These are phyloP conservation scores for Suncus etruscus DNA, from an alignment of 2,113 vertebrate genomes.

Conservation along the genomic window DNA sequence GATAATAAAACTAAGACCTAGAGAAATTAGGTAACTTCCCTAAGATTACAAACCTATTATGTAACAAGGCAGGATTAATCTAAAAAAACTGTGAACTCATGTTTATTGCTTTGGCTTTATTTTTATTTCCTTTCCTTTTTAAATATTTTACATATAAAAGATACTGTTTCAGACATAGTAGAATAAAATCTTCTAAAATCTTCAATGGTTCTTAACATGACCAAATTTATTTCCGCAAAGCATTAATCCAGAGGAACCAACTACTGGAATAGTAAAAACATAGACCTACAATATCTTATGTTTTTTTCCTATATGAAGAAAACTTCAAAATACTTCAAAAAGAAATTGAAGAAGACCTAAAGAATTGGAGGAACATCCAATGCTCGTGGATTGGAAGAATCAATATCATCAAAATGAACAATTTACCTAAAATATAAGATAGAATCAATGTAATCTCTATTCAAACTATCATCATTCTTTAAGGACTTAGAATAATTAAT, in stretches of 20 bases:
- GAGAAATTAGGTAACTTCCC: background rate
- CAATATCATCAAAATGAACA: no score
- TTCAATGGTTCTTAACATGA: background rate
- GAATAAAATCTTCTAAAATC: slow-evolving; percentile 30
- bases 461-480: no score
- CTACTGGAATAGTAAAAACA: background rate
- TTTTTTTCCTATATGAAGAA: rapidly evolving
- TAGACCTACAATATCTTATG: no score
- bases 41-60: background rate
- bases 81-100: background rate
- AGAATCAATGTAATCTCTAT: no score
- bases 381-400: no score
- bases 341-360: no score
- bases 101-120: background rate
- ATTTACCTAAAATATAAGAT: no score
- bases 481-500: no score
- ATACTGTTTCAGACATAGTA: background rate
- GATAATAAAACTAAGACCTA: background rate
- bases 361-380: no score
- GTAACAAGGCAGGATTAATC: background rate
- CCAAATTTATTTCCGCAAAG: background rate
- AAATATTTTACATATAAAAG: background rate
- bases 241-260: background rate
- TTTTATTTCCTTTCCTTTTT: background rate
- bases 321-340: no score